These are phyloP conservation scores for Pseudomyrmex sp. DNA, from an alignment of 1,140 invertebrate genomes.

Conservation along the genomic window DNA sequence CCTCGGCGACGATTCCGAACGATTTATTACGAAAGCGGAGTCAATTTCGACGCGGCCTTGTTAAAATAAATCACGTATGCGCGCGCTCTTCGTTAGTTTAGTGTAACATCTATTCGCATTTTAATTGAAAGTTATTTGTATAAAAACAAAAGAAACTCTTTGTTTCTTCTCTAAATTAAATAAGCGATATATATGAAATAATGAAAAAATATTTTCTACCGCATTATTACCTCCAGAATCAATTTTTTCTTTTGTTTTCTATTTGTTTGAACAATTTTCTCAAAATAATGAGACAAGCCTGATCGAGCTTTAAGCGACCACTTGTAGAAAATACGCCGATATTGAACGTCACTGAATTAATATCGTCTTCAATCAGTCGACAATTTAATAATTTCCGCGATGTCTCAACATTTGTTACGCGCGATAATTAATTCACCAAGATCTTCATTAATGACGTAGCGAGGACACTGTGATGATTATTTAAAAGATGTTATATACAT, in stretches of 20 bases:
- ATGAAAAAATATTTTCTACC: background rate
- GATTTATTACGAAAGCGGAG: slow-evolving; percentile 1
- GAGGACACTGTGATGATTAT: slow-evolving; percentile 28
- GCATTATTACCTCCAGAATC: background rate
- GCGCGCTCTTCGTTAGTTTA: background rate
- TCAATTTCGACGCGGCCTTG: background rate
- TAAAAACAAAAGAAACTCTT: too few species aligned
- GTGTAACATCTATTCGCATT: too few species aligned
- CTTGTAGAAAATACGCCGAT: slow-evolving; percentile 24
- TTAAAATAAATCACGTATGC: background rate
- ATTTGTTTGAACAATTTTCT: slow-evolving; percentile 40
- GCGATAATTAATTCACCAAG: slow-evolving; percentile 54
- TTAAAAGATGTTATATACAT: slow-evolving; percentile 4
- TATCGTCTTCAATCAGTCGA: slow-evolving; percentile 20
- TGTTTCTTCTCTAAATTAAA: background rate
- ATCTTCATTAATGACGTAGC: slow-evolving; percentile 49
- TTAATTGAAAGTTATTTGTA: too few species aligned
- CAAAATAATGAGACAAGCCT: slow-evolving; percentile 7
- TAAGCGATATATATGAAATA: background rate
- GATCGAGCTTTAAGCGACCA: slow-evolving; percentile 8
- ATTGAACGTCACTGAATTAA: slow-evolving; percentile 9
- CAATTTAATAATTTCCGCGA: slow-evolving; percentile 28
- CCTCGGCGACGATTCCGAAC: background rate
- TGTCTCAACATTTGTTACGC: slow-evolving; percentile 20
- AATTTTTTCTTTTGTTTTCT: slow-evolving; percentile 2